Conservation (phyloP, 2,113 vertebrate species). For the Brachypteracias leptosomus region DNA sequence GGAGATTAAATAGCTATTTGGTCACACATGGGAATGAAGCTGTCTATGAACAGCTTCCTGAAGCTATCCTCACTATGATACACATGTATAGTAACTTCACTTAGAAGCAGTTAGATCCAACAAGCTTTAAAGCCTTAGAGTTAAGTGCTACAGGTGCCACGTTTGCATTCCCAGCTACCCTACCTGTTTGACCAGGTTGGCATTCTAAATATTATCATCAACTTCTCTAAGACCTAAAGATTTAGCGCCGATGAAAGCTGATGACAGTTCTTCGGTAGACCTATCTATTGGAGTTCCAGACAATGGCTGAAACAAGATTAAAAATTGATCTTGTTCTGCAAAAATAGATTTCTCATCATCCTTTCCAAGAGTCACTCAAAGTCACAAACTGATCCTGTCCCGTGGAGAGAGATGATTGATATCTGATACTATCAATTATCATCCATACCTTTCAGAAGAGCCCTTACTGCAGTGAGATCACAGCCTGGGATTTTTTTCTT, state of each 20-base stretch:
- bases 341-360: background rate
- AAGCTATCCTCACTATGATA: background rate
- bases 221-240: background rate
- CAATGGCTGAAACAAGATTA: background rate
- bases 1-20: background rate
- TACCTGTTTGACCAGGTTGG: background rate
- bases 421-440: background rate
- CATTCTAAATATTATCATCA: background rate
- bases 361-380: background rate
- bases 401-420: background rate
- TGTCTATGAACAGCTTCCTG: background rate
- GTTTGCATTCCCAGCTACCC: background rate
- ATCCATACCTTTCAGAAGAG: background rate
- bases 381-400: background rate
- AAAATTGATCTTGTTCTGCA: background rate
- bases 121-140: background rate
- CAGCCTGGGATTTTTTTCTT: background rate
- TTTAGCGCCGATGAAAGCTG: background rate
- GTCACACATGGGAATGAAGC: background rate
- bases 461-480: background rate
- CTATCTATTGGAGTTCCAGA: background rate
- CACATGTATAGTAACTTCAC: background rate
- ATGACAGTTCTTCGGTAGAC: background rate
- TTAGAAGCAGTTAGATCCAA: background rate
- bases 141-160: fast-evolving